Evolutionary conservation across 2,797 vertebrate species (phyloP).

Genomic region (Oophaga sylvatica): DNA sequence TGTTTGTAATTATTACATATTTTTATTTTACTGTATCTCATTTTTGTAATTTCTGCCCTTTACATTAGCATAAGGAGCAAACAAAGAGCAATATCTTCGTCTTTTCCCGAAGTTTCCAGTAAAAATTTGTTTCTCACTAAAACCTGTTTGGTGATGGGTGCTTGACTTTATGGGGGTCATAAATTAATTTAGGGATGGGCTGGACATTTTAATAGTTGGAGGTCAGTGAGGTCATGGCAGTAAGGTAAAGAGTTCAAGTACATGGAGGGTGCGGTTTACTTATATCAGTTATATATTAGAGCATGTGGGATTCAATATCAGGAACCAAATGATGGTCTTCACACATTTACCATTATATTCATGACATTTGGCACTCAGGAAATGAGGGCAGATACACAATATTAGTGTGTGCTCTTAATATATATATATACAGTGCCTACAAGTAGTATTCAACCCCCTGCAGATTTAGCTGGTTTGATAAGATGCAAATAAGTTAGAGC

Average conservation of each 20-base stretch:
- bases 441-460: too few species aligned
- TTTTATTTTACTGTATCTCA: background rate
- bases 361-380: background rate
- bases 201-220: slow-evolving; percentile 74
- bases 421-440: too few species aligned
- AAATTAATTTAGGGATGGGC: slow-evolving; percentile 78
- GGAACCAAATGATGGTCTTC: background rate
- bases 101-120: background rate
- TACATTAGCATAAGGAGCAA: background rate
- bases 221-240: slow-evolving; percentile 75
- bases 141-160: slow-evolving; percentile 59
- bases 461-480: too few species aligned
- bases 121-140: slow-evolving; percentile 5
- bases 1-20: background rate
- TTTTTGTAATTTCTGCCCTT: background rate
- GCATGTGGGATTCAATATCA: background rate
- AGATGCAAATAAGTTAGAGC: too few species aligned
- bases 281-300: background rate
- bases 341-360: background rate
- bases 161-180: slow-evolving; percentile 78
- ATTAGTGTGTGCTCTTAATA: background rate
- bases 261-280: slow-evolving; percentile 65
- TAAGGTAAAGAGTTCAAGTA: slow-evolving; percentile 81
- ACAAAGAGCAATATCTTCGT: background rate
- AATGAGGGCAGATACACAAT: background rate